A percentile compares a stretch with the other conserved stretches of the same genome.
Conservation (phyloP, 2,113 vertebrate species). For the Trematomus loennbergii region DNA sequence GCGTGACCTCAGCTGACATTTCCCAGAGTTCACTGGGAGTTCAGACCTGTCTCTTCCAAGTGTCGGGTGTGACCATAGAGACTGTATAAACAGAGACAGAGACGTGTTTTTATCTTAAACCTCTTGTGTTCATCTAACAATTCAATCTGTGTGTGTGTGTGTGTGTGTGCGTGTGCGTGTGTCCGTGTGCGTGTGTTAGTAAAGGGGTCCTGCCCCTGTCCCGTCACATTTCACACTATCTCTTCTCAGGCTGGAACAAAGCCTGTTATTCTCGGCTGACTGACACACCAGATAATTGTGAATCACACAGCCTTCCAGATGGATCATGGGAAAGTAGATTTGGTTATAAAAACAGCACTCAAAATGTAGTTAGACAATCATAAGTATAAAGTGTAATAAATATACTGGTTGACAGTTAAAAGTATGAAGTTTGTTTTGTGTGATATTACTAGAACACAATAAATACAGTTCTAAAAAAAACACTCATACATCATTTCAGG, state of each 20-base stretch:
- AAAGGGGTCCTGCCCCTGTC: conserved; percentile 19
- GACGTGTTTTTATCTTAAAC: not conserved
- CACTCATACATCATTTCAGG: no score
- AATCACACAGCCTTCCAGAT: not conserved
- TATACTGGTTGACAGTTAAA: no score
- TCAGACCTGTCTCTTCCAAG: not conserved
- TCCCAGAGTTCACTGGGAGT: conserved; percentile 27
- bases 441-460: no score
- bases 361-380: no score
- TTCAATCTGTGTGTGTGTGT: conserved; percentile 11
- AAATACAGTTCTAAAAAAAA: no score
- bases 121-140: no score
- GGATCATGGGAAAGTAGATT: conserved; percentile 35
- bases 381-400: no score
- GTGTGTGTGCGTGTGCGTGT: conserved; percentile 13
- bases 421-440: no score
- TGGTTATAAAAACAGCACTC: not conserved
- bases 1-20: not conserved
- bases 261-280: conserved; percentile 2
- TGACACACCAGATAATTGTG: not conserved
- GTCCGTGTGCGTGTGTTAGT: not conserved
- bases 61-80: not conserved
- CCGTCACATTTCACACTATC: conserved; percentile 48
- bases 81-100: no score
- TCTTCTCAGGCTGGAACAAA: conserved; percentile 16